These are phyloP conservation scores for Ophion slaviceki DNA, from an alignment of 2,888 invertebrate genomes.

Conservation along the genomic window DNA sequence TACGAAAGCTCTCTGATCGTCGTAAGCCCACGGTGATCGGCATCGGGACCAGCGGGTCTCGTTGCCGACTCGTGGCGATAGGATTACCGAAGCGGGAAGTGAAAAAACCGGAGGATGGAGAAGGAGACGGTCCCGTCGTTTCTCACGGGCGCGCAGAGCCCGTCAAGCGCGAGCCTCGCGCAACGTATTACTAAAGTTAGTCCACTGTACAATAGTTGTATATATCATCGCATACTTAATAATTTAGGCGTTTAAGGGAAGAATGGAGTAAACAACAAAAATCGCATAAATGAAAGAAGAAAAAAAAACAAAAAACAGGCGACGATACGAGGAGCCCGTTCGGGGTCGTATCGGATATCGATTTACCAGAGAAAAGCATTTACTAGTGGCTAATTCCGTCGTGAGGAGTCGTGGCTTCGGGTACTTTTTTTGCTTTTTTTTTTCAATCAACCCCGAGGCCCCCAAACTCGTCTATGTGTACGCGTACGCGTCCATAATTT, in stretches of 20 bases:
- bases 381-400: constrained; percentile 59
- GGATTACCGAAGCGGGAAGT: not conserved
- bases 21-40: not conserved
- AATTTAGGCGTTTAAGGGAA: not conserved
- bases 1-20: constrained; percentile 4
- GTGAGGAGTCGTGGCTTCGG: constrained; percentile 31
- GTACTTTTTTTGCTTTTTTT: not conserved
- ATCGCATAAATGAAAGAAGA: not conserved
- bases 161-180: constrained; percentile 64
- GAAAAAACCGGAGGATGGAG: not conserved
- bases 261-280: not conserved
- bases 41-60: no score
- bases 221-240: constrained; percentile 66
- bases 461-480: not conserved
- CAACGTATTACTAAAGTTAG: constrained; percentile 73
- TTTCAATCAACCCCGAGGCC: not conserved
- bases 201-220: constrained; percentile 75
- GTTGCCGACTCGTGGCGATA: no score
- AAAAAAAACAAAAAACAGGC: constrained; percentile 27
- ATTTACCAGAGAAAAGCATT: constrained; percentile 67
- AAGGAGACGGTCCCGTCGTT: not conserved
- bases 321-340: constrained; percentile 34
- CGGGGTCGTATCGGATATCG: constrained; percentile 51
- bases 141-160: not conserved
- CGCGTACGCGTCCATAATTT: no score